These are phyloP conservation scores for Anguilla marmorata DNA, from an alignment of 2,797 vertebrate genomes.

Conservation along the genomic window DNA sequence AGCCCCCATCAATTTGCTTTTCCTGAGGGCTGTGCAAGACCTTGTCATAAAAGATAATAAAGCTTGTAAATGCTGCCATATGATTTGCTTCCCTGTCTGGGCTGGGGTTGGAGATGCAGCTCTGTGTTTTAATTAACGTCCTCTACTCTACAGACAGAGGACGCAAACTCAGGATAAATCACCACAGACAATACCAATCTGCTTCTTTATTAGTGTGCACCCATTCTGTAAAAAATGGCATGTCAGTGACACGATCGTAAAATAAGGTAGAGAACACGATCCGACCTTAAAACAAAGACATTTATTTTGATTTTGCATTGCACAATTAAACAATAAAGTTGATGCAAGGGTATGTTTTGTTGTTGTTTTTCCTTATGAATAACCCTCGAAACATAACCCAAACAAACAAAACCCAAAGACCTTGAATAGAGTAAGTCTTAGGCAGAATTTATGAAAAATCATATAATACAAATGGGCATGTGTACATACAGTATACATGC, in stretches of 20 bases:
- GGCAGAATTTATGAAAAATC: background rate
- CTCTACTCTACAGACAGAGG: constrained; percentile 57
- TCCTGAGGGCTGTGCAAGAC: constrained; percentile 37
- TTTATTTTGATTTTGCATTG: constrained; percentile 45
- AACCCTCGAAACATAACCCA: background rate
- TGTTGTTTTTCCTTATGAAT: background rate
- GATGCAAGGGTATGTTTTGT: constrained; percentile 28
- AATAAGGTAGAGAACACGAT: constrained; percentile 53
- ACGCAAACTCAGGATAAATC: constrained; percentile 66
- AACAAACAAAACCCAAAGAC: background rate
- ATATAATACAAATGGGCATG: background rate
- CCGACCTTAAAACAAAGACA: constrained; percentile 43
- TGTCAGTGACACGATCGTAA: constrained; percentile 59
- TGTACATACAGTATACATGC: background rate
- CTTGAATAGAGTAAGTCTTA: background rate
- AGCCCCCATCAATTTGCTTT: constrained; percentile 29
- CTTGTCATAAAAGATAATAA: constrained; percentile 61
- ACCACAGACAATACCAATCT: constrained; percentile 65
- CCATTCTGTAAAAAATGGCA: constrained; percentile 52
- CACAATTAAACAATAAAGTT: background rate
- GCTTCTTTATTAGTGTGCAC: constrained; percentile 64
- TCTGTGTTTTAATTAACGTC: constrained; percentile 70
- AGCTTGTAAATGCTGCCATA: constrained; percentile 55
- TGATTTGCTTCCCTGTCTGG: constrained; percentile 64
- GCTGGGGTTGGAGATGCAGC: constrained; percentile 57